Percentiles rank a stretch among this genome's conserved stretches.
Evolutionary conservation across 1,140 invertebrate species (phyloP).

Genomic region (Eriosoma lanigerum): DNA sequence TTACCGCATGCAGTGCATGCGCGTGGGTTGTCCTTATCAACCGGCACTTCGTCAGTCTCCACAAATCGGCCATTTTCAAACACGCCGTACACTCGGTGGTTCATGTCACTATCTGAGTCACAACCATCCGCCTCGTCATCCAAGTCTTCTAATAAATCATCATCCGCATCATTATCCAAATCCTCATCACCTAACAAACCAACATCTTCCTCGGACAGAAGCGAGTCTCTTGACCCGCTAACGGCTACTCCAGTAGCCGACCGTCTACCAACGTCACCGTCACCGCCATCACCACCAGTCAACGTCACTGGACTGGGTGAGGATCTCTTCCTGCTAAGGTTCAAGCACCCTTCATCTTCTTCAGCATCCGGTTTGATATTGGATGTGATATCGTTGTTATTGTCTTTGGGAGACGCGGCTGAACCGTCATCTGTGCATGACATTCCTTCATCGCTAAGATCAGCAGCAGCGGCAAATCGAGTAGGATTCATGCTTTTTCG

Average conservation of each 20-base stretch:
- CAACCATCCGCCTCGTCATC: conserved; percentile 19
- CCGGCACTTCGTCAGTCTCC: conserved; percentile 76
- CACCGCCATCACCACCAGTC: background rate
- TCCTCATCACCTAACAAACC: conserved; percentile 13
- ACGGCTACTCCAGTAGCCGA: background rate
- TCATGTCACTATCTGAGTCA: conserved; percentile 58
- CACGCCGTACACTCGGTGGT: conserved; percentile 65
- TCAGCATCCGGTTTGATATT: conserved; percentile 54
- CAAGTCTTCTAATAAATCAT: conserved; percentile 44
- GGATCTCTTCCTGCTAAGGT: conserved; percentile 39
- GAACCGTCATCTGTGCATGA: conserved; percentile 66
- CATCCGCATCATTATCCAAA: conserved; percentile 51
- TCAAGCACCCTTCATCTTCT: conserved; percentile 52
- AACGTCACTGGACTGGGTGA: background rate
- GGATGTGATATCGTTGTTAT: background rate
- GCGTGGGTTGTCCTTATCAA: conserved; percentile 79
- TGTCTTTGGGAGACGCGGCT: conserved; percentile 23
- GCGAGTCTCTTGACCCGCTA: conserved; percentile 8
- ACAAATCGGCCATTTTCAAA: conserved; percentile 74
- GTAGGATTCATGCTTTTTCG: conserved; percentile 91
- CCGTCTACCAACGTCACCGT: background rate
- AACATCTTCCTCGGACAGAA: conserved; percentile 26
- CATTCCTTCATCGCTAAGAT: conserved; percentile 61
- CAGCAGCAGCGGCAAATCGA: conserved; percentile 66
- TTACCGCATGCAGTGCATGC: conserved; percentile 90